phyloP scores from a whole-genome alignment of 2,888 invertebrate species.

The Pelosia muscerda region DNA sequence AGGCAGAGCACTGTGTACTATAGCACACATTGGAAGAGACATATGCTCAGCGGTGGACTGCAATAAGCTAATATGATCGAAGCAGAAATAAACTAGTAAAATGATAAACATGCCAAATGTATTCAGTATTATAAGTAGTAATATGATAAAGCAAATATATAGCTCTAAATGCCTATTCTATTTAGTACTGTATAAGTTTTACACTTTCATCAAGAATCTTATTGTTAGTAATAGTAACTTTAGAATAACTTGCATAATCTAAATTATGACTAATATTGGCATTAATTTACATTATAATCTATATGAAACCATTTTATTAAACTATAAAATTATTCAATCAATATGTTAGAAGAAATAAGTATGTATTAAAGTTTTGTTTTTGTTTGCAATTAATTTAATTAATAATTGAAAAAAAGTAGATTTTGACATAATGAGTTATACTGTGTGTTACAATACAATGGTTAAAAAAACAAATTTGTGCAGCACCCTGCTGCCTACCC shows the following conservation, averaged over 20 bases:
- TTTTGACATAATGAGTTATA: too few relatives aligned
- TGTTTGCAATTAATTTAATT: neutral
- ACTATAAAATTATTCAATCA: neutral
- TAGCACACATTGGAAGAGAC: neutral
- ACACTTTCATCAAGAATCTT: neutral
- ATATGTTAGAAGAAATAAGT: neutral
- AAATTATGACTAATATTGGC: neutral
- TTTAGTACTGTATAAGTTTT: too few relatives aligned
- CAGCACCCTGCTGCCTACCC: too few relatives aligned
- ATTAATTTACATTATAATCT: neutral
- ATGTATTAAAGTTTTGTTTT: neutral
- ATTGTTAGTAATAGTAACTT: neutral
- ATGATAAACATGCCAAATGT: neutral
- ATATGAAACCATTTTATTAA: neutral
- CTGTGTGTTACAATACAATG: too few relatives aligned
- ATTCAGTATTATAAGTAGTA: neutral
- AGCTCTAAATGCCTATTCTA: neutral
- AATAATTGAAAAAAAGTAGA: too few relatives aligned
- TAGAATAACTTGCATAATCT: neutral
- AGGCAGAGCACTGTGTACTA: neutral
- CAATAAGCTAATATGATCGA: neutral
- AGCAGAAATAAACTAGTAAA: neutral
- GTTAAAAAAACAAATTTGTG: neutral
- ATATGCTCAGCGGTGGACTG: neutral
- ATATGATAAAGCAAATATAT: neutral